Evolutionary conservation across 2,113 vertebrate species (phyloP), one percentile per base, ranked within the genome.

Genomic region (Oophaga pumilio): DNA sequence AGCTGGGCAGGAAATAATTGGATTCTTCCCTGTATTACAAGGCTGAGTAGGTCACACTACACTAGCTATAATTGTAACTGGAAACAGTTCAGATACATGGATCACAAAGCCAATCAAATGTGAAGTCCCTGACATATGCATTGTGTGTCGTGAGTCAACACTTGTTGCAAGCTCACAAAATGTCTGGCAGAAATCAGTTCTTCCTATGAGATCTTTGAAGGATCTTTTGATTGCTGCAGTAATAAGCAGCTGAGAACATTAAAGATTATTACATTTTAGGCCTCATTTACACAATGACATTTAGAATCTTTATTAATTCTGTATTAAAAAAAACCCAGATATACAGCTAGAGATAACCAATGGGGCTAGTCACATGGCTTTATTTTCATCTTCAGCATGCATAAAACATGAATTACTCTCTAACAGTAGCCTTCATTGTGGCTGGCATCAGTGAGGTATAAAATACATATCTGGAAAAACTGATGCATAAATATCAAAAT

Each of bases 1-100:
- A 28, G 66, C 82, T 85, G 83, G 52, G 26, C 52, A 74, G 68
- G 26, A 85, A 85, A 85, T 85, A 59, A 26, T 85, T 74, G 52
- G 50, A 74, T 85, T 59, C 68, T 69, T 69, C 24, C 18, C 66
- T 73, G 52, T 74, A 33, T 73, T 74, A 26, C 15, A 60, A 74
- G n/a, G 50, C 69, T 74, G 50, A 43, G 28, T 69, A 50, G 82
- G n/a, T 57, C 52, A 59, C 52, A 57, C 76, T 28, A 79, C 53
- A 57, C 53, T 18, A 57, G 76, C 26, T 57, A 24, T 79, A 79
- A 79, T 79, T 78, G 24, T 79, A 79, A 18, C 76, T 79, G 52
- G 24, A 28, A 59, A 52, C 6, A 59, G 76, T 59, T 79, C 53
- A 57, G 28, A 79, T 79, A 56, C 14, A 10, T 53, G 57, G 76